Conservation (phyloP, 2,888 invertebrate genomes). For the Mesoligia furuncula region DNA sequence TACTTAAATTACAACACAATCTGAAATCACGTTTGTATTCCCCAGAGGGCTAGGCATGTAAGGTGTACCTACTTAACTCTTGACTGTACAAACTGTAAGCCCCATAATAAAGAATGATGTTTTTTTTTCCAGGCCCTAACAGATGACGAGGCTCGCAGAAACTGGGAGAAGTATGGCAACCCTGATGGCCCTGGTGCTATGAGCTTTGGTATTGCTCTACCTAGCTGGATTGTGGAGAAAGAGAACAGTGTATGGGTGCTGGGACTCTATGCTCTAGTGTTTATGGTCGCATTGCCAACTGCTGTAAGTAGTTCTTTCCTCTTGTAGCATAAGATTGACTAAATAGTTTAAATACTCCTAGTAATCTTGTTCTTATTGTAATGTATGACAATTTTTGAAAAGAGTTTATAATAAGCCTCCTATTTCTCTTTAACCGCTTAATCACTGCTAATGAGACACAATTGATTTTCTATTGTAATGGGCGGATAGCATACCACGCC, state of each 20-base stretch:
- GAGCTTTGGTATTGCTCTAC: constrained; percentile 99
- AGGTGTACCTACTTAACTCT: background rate
- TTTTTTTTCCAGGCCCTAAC: constrained; percentile 94
- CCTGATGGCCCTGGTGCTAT: constrained; percentile 99
- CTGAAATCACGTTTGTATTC: background rate
- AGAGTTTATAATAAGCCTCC: background rate
- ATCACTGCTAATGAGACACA: too few relatives aligned
- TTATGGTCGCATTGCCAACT: constrained; percentile 98
- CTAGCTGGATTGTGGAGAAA: constrained; percentile 99
- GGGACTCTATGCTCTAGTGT: constrained; percentile 98
- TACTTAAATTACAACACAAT: background rate
- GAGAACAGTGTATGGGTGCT: constrained; percentile 99
- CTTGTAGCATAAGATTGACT: background rate
- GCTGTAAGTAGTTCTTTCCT: constrained; percentile 90
- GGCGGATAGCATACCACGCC: too few relatives aligned
- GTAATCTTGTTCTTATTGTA: background rate
- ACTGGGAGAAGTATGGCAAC: constrained; percentile 99
- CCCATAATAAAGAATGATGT: background rate
- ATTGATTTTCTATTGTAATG: too few relatives aligned
- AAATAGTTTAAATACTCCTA: background rate
- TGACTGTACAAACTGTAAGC: background rate
- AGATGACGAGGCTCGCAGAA: constrained; percentile 98
- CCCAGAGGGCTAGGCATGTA: background rate
- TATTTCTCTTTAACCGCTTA: background rate
- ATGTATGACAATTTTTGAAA: background rate